These are phyloP conservation scores for Acholoe squamosa DNA, from an alignment of 2,888 invertebrate genomes.

Conservation along the genomic window DNA sequence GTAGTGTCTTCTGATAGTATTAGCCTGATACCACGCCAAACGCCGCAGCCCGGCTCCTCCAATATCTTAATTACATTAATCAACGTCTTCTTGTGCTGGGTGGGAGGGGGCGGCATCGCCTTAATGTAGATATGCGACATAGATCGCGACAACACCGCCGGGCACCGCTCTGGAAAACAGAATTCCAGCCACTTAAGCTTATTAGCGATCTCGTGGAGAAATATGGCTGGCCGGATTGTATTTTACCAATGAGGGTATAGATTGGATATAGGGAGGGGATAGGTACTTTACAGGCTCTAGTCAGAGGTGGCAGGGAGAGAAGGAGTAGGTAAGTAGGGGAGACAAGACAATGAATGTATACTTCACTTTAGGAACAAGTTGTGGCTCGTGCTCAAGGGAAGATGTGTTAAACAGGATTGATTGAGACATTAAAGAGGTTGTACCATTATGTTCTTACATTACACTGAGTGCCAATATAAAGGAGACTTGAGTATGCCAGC, in stretches of 20 bases:
- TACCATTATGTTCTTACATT: conserved; percentile 33
- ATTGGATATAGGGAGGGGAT: conserved; percentile 12
- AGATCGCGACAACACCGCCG: neutral
- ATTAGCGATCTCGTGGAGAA: conserved; percentile 2
- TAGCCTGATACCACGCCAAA: conserved; percentile 8
- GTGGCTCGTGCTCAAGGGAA: neutral
- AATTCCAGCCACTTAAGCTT: conserved; percentile 56
- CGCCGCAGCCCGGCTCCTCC: neutral
- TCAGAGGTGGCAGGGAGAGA: neutral
- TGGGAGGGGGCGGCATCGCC: neutral
- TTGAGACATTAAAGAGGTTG: conserved; percentile 20
- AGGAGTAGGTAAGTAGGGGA: neutral
- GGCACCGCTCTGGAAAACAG: conserved; percentile 2
- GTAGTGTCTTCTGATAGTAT: conserved; percentile 36
- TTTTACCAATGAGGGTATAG: conserved; percentile 37
- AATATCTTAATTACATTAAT: conserved; percentile 61
- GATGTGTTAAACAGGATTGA: conserved; percentile 56
- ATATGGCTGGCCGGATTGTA: conserved; percentile 8
- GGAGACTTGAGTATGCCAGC: neutral
- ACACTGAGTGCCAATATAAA: neutral
- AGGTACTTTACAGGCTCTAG: neutral
- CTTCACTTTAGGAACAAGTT: neutral
- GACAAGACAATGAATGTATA: neutral
- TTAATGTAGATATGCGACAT: conserved; percentile 54
- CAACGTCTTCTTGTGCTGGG: conserved; percentile 4